Evolutionary conservation across 2,113 vertebrate species (phyloP), one percentile per base, ranked within the genome.

Genomic region (Nyctibius bracteatus): DNA sequence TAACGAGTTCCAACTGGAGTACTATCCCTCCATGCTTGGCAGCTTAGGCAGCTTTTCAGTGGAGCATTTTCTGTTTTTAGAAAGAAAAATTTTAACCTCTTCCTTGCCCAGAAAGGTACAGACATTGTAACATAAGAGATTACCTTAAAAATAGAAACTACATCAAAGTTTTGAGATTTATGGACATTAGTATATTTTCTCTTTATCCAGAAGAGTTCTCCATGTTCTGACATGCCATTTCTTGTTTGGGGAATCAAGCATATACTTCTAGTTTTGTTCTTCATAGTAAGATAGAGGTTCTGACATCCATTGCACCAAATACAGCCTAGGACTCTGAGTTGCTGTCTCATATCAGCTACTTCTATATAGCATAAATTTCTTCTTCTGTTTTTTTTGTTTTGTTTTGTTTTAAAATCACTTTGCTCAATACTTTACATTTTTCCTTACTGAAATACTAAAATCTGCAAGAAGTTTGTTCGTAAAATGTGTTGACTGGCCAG

Each of bases 1-100:
- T 95, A 93, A 93, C 93, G 94, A 88, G 65, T 86, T 97, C 92
- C 86, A 97, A 94, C 83, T 96, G 88, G 80, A 95, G 77, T 84
- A 84, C 88, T 92, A 75, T 88, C 80, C 52, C 25, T 95, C 73
- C 70, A 75, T 89, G 77, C 91, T 94, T 96, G 92, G 94, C 92
- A 96, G 88, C 63, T 88, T 78, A 81, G 85, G 80, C 72, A 81
- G 72, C 52, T 94, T 93, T 94, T 92, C 83, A 75, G 52, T 83
- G 68, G 47, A 93, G 61, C 67, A 22, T 90, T 90, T 93, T 95
- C 39, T 86, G 61, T 0, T 74, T 96, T 81, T 72, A 49, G 81
- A 78, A 88, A 31, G 66, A 31, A 90, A 80, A 17, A 59, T 73
- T 94, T 96, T 96, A 96, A 96, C 94, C 77, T 84, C 12, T 94